Evolutionary conservation across 2,797 vertebrate species (phyloP), one percentile per base, ranked within the genome.

Genomic region (Varecia variegata): DNA sequence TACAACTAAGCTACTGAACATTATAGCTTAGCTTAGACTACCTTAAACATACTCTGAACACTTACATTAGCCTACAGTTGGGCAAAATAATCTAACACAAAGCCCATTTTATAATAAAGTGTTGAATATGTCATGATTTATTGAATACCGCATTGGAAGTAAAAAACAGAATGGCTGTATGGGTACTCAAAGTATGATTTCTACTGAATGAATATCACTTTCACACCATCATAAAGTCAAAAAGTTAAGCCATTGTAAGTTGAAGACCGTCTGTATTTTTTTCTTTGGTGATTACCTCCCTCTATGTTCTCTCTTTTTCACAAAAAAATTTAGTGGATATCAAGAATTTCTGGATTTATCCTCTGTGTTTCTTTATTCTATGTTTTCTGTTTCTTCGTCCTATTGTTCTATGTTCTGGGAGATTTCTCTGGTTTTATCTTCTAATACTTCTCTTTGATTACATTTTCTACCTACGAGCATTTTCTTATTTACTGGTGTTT

Each of bases 381-480:
- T 84, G 45, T 91, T 88, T 95, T 88, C 45, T 90, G 17, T 87
- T 87, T 87, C 40, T 90, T 87, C 90, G n/a, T 93, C n/a, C 35
- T 88, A 67, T 40, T 96, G 25, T 70, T 88, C 45, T 80, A 1
- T 93, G 38, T 85, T 7, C 45, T 81, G 14, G 65, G 25, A 84
- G 65, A 80, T 47, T 93, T 80, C 18, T 62, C 40, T 87, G 84
- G 45, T 79, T 87, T 95, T 90, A 54, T 88, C 38, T 85, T 81
- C 35, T 30, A 62, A 35, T 70, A 93, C 21, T 70, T 88, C 38
- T 93, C 62, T 88, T 79, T 32, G 84, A 73, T 50, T 91, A 35
- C 45, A 13, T 32, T 25, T 68, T 76, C 62, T 60, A 86, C 67
- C 35, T 83, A 68, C 88, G n/a, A 91, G 27, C 6, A 82, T 23